Percentiles rank a stretch among this genome's conserved stretches.
phyloP scores from a whole-genome alignment of 2,888 invertebrate genomes.

The Lathronympha strigana region DNA sequence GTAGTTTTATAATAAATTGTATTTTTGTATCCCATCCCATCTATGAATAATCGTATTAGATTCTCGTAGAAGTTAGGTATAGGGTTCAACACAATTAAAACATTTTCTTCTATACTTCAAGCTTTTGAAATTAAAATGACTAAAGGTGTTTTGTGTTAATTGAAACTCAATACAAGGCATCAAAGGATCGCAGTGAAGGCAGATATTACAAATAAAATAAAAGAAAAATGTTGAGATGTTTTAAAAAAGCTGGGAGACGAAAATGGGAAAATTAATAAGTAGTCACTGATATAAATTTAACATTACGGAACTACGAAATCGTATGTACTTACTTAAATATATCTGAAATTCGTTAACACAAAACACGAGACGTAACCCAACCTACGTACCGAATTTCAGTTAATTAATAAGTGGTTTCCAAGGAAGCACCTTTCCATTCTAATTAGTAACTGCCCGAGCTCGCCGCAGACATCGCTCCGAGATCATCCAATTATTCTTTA shows the following conservation, averaged over 20 bases:
- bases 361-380: background rate
- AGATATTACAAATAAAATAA: background rate
- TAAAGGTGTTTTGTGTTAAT: background rate
- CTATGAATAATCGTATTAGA: too few species aligned
- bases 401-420: constrained; percentile 37
- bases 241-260: background rate
- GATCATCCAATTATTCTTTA: constrained; percentile 56
- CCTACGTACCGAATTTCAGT: constrained; percentile 19
- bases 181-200: background rate
- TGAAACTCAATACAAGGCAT: background rate
- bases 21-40: background rate
- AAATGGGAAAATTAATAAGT: background rate
- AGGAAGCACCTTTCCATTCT: constrained; percentile 45
- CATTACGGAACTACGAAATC: background rate
- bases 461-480: constrained; percentile 50
- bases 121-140: background rate
- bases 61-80: background rate
- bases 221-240: background rate
- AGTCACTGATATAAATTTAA: background rate
- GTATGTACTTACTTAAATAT: background rate
- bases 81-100: background rate
- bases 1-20: constrained; percentile 1
- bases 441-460: constrained; percentile 53
- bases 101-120: background rate
- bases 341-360: background rate